These are phyloP conservation scores for Mycetomoellerius zeteki DNA, from an alignment of 1,140 invertebrate species.

Conservation along the genomic window DNA sequence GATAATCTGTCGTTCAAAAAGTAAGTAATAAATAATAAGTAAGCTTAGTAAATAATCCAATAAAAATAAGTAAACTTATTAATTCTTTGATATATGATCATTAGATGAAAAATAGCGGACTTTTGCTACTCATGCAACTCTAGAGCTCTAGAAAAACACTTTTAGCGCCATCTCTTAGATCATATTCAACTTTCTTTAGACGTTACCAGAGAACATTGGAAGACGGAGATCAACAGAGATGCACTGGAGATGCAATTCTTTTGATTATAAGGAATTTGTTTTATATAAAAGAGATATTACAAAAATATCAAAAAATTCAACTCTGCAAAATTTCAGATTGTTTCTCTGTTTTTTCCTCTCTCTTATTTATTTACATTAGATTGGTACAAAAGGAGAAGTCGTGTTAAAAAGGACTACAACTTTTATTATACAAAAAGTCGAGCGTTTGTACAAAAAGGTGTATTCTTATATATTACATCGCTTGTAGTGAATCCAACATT, in stretches of 20 bases:
- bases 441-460: constrained; percentile 80
- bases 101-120: too few relatives aligned
- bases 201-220: not conserved
- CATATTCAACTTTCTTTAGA: not conserved
- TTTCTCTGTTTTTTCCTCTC: not conserved
- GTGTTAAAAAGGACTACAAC: constrained; percentile 71
- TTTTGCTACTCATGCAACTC: too few relatives aligned
- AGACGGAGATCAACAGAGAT: not conserved
- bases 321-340: not conserved
- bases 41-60: too few relatives aligned
- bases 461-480: constrained; percentile 59
- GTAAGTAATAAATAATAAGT: too few relatives aligned
- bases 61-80: too few relatives aligned
- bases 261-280: not conserved
- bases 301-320: not conserved
- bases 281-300: constrained; percentile 16
- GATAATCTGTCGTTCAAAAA: too few relatives aligned
- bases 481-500: constrained; percentile 44
- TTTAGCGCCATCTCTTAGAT: constrained; percentile 37
- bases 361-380: constrained; percentile 1
- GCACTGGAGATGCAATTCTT: too few relatives aligned
- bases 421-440: constrained; percentile 81
- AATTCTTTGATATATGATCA: too few relatives aligned
- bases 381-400: not conserved
- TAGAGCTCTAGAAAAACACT: not conserved